A percentile compares a stretch with the other conserved stretches of the same genome.
These are phyloP conservation scores for Karalla daura DNA, from an alignment of 2,797 vertebrate species.

Conservation along the genomic window DNA sequence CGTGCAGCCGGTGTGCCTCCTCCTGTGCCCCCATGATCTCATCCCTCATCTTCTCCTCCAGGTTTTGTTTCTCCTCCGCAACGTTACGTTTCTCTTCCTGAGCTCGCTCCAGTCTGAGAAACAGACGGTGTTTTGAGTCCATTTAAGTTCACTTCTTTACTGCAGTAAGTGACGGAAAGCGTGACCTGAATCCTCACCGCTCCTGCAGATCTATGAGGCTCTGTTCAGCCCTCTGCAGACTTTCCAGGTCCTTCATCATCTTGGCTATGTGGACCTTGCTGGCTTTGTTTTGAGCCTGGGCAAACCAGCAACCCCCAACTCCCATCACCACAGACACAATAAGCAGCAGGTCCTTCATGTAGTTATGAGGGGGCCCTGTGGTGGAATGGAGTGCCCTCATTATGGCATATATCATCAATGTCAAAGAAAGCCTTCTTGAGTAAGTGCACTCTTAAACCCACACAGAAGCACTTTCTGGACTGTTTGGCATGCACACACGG, in stretches of 20 bases:
- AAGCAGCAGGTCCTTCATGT: conserved; percentile 97
- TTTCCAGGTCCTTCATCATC: conserved; percentile 99
- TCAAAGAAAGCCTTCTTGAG: neutral
- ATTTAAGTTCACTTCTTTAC: neutral
- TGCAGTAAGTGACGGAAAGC: neutral
- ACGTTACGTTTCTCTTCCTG: conserved; percentile 98
- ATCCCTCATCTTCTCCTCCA: conserved; percentile 97
- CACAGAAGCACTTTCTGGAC: neutral
- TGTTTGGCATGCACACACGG: neutral
- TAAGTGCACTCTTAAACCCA: neutral
- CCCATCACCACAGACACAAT: conserved; percentile 97
- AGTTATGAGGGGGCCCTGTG: conserved; percentile 92
- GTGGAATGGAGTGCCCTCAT: conserved; percentile 1
- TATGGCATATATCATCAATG: neutral
- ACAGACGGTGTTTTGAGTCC: neutral
- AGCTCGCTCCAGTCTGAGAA: conserved; percentile 91
- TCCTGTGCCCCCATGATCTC: conserved; percentile 97
- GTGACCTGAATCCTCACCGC: conserved; percentile 83
- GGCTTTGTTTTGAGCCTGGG: conserved; percentile 93
- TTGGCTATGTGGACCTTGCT: conserved; percentile 94
- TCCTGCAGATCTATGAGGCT: conserved; percentile 95
- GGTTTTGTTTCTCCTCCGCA: conserved; percentile 95
- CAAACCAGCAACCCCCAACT: conserved; percentile 97
- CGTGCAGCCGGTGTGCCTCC: conserved; percentile 91
- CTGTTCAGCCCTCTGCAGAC: conserved; percentile 94